These are phyloP conservation scores for Melozone crissalis DNA, from an alignment of 2,113 vertebrate genomes.

Conservation along the genomic window DNA sequence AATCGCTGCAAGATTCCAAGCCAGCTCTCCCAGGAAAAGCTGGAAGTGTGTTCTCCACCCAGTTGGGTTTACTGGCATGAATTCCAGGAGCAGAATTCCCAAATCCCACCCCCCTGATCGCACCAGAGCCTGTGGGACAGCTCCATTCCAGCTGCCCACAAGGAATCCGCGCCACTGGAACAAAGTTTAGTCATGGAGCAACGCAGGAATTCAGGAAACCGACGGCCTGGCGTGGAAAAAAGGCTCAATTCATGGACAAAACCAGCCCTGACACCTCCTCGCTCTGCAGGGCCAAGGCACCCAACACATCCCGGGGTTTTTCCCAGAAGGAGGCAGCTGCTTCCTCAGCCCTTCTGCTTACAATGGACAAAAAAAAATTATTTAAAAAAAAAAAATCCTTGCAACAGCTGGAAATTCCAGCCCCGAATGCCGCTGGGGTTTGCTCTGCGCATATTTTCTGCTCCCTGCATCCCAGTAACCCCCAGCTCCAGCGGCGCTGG, in stretches of 20 bases:
- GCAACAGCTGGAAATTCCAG: slow-evolving; percentile 55
- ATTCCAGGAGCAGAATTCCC: neutral
- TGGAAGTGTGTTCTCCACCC: neutral
- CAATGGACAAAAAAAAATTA: neutral
- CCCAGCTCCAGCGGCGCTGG: neutral
- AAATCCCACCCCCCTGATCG: neutral
- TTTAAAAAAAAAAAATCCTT: neutral
- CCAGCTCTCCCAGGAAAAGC: neutral
- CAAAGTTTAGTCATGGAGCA: neutral
- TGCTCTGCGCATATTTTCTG: neutral
- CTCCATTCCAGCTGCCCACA: neutral
- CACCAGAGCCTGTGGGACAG: neutral
- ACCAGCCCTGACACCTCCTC: neutral
- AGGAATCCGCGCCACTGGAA: neutral
- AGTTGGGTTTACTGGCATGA: neutral
- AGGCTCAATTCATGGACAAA: neutral
- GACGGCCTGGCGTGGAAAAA: neutral
- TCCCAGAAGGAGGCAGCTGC: slow-evolving; percentile 12
- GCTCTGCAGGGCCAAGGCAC: neutral
- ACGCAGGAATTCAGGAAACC: neutral
- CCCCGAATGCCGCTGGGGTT: neutral
- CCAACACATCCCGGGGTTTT: neutral
- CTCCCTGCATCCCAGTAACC: neutral
- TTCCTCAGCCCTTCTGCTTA: neutral
- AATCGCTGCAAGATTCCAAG: neutral